These are phyloP conservation scores for Poeciliopsis infans DNA, from an alignment of 2,797 vertebrate genomes.

Conservation along the genomic window DNA sequence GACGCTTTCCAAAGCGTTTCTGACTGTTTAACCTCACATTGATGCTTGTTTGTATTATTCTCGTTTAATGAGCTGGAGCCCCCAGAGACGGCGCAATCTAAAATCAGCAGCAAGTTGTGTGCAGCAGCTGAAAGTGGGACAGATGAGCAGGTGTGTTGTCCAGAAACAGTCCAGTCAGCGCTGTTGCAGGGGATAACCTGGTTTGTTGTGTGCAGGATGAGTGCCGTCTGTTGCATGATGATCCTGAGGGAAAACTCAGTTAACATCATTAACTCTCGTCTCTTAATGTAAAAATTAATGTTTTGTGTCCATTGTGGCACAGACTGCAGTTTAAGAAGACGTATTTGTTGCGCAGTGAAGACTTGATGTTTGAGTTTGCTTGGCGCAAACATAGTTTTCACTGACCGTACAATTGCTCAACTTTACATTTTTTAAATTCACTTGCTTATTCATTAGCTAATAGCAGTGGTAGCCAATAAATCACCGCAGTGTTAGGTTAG, in stretches of 20 bases:
- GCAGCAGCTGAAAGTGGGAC: slow-evolving; percentile 59
- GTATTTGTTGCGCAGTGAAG: not conserved
- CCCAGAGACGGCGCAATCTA: slow-evolving; percentile 54
- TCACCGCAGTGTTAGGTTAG: no score
- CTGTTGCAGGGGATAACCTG: slow-evolving; percentile 43
- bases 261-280: slow-evolving; percentile 45
- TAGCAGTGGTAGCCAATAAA: no score
- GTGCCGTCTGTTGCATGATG: slow-evolving; percentile 36
- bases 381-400: not conserved
- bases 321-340: slow-evolving; percentile 12
- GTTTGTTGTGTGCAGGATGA: slow-evolving; percentile 36
- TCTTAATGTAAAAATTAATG: slow-evolving; percentile 41
- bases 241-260: slow-evolving; percentile 8
- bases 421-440: no score
- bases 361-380: not conserved
- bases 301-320: slow-evolving; percentile 18
- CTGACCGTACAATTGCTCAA: no score
- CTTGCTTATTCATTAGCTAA: no score
- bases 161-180: slow-evolving; percentile 29
- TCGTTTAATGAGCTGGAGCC: slow-evolving; percentile 57
- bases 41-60: slow-evolving; percentile 63
- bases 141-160: slow-evolving; percentile 58
- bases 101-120: slow-evolving; percentile 52
- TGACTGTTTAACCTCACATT: slow-evolving; percentile 40
- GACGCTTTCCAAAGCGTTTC: slow-evolving; percentile 24